phyloP scores from a whole-genome alignment of 2,888 invertebrate species.

The Rhingia campestris region DNA sequence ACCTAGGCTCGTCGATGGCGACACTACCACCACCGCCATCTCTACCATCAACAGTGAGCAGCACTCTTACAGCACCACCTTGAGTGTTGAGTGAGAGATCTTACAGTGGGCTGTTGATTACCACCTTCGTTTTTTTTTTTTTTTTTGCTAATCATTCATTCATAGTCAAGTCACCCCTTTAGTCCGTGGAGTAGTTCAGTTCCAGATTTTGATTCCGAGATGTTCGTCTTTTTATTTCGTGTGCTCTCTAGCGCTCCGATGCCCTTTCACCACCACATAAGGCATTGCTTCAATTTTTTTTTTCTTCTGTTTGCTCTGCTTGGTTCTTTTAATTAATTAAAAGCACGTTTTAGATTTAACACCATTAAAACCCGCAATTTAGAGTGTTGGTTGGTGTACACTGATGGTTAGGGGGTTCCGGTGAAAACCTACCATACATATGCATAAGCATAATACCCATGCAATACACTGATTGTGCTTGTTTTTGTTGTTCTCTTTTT shows the following conservation, averaged over 20 bases:
- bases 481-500: slow-evolving; percentile 28
- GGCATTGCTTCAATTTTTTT: slow-evolving; percentile 43
- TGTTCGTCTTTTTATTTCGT: slow-evolving; percentile 29
- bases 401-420: not conserved
- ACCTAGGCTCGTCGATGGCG: slow-evolving; percentile 39
- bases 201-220: slow-evolving; percentile 54
- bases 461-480: slow-evolving; percentile 32
- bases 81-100: slow-evolving; percentile 39
- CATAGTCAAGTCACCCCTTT: slow-evolving; percentile 35
- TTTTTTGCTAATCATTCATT: slow-evolving; percentile 56
- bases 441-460: slow-evolving; percentile 41
- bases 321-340: slow-evolving; percentile 73
- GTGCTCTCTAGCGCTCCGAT: slow-evolving; percentile 13
- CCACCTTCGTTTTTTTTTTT: slow-evolving; percentile 41
- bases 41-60: slow-evolving; percentile 28
- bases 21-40: slow-evolving; percentile 12
- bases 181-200: slow-evolving; percentile 37
- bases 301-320: slow-evolving; percentile 22
- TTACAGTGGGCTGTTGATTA: slow-evolving; percentile 60
- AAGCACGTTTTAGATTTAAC: slow-evolving; percentile 73
- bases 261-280: slow-evolving; percentile 25
- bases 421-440: slow-evolving; percentile 40
- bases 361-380: slow-evolving; percentile 68
- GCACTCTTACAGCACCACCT: slow-evolving; percentile 14
- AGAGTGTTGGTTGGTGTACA: slow-evolving; percentile 30